These are phyloP conservation scores for Plebejus argus DNA, from an alignment of 2,888 invertebrate genomes.

Conservation along the genomic window DNA sequence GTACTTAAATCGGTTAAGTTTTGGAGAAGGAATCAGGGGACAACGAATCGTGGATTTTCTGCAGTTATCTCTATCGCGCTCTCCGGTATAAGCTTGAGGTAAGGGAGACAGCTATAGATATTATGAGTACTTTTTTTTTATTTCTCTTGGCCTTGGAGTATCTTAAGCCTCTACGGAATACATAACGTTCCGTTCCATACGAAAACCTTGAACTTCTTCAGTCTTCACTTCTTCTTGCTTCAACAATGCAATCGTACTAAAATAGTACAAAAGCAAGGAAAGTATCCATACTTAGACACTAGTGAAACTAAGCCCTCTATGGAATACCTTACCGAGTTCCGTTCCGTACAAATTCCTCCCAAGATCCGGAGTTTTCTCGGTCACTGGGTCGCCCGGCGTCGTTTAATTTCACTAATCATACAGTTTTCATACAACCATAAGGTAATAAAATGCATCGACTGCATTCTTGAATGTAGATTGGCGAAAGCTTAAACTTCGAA, in stretches of 20 bases:
- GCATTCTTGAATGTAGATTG: background rate
- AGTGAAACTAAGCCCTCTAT: conserved; percentile 8
- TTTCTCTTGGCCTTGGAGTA: too few relatives aligned
- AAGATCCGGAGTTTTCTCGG: conserved; percentile 41
- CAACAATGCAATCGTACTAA: background rate
- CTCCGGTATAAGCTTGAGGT: too few relatives aligned
- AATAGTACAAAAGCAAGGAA: conserved; percentile 12
- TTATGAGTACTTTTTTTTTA: too few relatives aligned
- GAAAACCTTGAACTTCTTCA: too few relatives aligned
- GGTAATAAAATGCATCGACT: conserved; percentile 5
- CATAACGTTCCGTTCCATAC: too few relatives aligned
- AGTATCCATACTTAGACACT: background rate
- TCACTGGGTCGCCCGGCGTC: conserved; percentile 66
- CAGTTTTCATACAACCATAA: conserved; percentile 16
- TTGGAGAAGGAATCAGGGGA: too few relatives aligned
- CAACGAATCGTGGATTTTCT: too few relatives aligned
- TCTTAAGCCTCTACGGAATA: too few relatives aligned
- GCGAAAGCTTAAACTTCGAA: background rate
- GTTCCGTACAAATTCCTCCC: conserved; percentile 6
- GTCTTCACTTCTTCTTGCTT: background rate
- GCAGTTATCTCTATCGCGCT: too few relatives aligned
- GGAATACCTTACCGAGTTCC: background rate
- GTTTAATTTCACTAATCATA: conserved; percentile 46
- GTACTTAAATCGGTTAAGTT: too few relatives aligned
- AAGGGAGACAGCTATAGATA: too few relatives aligned